Percentiles rank a stretch among this genome's conserved stretches.
Evolutionary conservation across 2,113 vertebrate genomes (phyloP).

Genomic region (Alectura lathami): DNA sequence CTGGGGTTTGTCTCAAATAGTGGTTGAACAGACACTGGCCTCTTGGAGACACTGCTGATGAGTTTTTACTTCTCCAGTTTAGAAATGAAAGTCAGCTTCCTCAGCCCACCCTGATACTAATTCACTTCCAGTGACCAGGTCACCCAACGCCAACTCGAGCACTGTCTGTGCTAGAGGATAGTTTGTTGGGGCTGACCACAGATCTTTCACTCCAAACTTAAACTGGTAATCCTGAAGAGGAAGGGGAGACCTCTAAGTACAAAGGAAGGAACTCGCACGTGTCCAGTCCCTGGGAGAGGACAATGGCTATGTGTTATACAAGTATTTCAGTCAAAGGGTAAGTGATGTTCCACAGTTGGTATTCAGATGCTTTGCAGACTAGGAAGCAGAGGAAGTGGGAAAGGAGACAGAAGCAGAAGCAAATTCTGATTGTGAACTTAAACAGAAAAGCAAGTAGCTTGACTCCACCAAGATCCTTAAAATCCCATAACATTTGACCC

Average conservation of each 20-base stretch:
- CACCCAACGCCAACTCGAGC: background rate
- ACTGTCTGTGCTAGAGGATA: background rate
- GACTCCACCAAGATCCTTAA: background rate
- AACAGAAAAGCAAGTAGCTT: background rate
- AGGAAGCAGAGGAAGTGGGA: background rate
- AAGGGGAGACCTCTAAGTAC: background rate
- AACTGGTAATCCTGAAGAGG: background rate
- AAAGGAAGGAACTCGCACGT: background rate
- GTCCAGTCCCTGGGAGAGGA: background rate
- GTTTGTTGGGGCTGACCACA: background rate
- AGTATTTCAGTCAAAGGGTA: background rate
- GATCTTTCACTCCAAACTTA: background rate
- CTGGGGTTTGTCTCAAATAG: background rate
- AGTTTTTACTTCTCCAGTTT: background rate
- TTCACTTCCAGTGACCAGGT: background rate
- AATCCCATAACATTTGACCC: slow-evolving; percentile 4
- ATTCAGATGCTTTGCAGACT: background rate
- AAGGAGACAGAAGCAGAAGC: slow-evolving; percentile 1
- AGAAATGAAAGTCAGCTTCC: background rate
- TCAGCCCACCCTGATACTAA: background rate
- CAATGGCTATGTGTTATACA: background rate
- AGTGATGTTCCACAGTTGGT: background rate
- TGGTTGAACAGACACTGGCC: background rate
- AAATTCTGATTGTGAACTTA: background rate
- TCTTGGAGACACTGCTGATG: background rate